phyloP scores from a whole-genome alignment of 1,140 invertebrate genomes.

The Drosophila setifemur region DNA sequence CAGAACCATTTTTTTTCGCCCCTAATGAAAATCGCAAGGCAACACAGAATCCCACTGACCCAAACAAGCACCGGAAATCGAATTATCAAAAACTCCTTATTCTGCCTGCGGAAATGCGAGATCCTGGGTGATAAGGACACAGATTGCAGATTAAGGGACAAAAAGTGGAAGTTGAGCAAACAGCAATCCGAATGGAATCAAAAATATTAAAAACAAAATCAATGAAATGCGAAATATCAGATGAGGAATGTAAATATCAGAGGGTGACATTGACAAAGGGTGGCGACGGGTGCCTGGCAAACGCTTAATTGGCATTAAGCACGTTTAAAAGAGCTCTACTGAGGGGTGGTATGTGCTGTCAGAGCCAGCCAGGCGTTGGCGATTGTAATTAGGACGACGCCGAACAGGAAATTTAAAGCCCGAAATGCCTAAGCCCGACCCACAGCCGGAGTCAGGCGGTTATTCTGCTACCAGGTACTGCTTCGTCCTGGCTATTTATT shows the following conservation, averaged over 20 bases:
- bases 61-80: constrained; percentile 26
- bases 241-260: constrained; percentile 53
- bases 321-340: constrained; percentile 44
- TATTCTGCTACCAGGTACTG: constrained; percentile 19
- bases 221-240: constrained; percentile 70
- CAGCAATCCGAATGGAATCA: constrained; percentile 18
- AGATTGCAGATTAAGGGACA: constrained; percentile 10
- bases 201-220: constrained; percentile 52
- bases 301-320: constrained; percentile 76
- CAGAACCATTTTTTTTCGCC: too few species aligned
- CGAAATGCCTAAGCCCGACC: constrained; percentile 8
- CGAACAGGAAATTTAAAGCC: constrained; percentile 45
- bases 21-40: constrained; percentile 13
- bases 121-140: neutral
- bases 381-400: constrained; percentile 66
- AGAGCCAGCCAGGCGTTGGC: constrained; percentile 58
- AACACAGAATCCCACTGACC: constrained; percentile 23
- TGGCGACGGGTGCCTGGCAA: constrained; percentile 40
- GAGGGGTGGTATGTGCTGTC: constrained; percentile 57
- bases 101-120: constrained; percentile 15
- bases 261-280: constrained; percentile 25
- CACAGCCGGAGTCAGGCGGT: constrained; percentile 12
- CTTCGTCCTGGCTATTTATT: constrained; percentile 55
- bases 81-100: constrained; percentile 55
- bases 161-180: constrained; percentile 13